phyloP scores from a whole-genome alignment of 2,113 vertebrate genomes.

The Zapornia atra region DNA sequence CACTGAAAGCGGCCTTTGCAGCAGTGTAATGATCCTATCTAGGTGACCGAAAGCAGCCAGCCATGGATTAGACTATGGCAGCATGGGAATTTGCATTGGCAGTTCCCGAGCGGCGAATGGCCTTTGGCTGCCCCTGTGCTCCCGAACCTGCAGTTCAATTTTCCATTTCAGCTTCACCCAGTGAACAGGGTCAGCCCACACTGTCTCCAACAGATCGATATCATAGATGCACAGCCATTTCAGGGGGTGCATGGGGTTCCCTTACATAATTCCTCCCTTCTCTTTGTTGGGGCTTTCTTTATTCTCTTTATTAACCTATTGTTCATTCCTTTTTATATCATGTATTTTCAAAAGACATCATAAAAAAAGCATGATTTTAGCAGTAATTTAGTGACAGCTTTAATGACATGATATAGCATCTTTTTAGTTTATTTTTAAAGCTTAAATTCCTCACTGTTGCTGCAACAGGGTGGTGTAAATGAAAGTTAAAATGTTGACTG shows the following conservation, averaged over 20 bases:
- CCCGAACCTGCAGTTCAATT: conserved; percentile 11
- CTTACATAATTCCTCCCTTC: background rate
- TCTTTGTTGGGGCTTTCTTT: background rate
- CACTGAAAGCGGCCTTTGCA: background rate
- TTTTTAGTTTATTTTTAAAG: conserved; percentile 10
- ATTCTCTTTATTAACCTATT: background rate
- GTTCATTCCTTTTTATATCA: background rate
- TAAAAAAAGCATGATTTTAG: background rate
- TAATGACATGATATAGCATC: background rate
- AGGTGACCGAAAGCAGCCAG: background rate
- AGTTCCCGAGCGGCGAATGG: background rate
- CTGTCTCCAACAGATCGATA: background rate
- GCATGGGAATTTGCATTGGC: background rate
- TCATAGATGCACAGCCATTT: background rate
- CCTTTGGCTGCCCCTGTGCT: conserved; percentile 8
- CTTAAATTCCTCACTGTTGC: background rate
- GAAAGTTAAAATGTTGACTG: conserved; percentile 14
- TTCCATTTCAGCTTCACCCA: conserved; percentile 44
- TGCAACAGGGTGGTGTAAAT: background rate
- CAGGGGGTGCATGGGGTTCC: background rate
- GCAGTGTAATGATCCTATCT: background rate
- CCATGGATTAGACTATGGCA: background rate
- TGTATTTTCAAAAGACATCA: background rate
- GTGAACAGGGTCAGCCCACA: conserved; percentile 17
- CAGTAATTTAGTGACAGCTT: background rate